Base-by-base conservation (phyloP, 2,797 vertebrate species). In the Salmo trutta region DNA sequence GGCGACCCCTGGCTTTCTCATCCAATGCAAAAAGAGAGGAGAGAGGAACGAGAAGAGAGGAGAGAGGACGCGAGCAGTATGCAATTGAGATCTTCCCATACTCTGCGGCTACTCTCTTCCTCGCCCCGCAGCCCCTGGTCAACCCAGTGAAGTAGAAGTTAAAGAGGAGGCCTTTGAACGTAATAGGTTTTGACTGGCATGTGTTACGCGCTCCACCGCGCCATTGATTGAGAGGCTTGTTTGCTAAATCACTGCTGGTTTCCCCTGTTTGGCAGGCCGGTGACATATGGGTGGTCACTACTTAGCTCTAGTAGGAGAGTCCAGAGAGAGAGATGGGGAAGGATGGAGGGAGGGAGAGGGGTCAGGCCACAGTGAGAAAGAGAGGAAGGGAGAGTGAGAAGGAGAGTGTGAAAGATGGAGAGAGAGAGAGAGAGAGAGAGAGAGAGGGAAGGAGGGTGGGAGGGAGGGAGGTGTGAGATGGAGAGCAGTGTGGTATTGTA, bases 181-280 rank as follows among this genome's bases (percentile, higher is more conserved):
- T 97, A 97, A 97, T 97, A 91, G 96, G 89, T 97, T 96, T 95
- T 96, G 96, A 97, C 96, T 97, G 96, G 94, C 94, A 95, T 95
- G 96, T 96, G 95, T 96, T 96, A 92, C 91, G 84, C 89, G 96
- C 96, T 93, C 93, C 94, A 94, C 88, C 94, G 95, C 94, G 90
- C 94, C 95, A 97, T 97, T 96, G 96, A 97, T 96, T 97, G 96
- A 96, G 95, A 83, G 56, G 89, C 93, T 97, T 94, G 94, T 96
- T 96, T 96, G 96, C 95, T 96, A 96, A 97, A 97, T 97, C 96
- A 96, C 95, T 95, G 95, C 93, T 93, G 93, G 92, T 95, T 94
- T 93, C 91, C 92, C 85, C 92, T 88, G 91, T 95, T 95, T 95
- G 92, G 94, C 93, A 90, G 92, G 84, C 93, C 90, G 91, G 88